Evolutionary conservation across 2,797 vertebrate species (phyloP).

Genomic region (Serranus cabrilla): DNA sequence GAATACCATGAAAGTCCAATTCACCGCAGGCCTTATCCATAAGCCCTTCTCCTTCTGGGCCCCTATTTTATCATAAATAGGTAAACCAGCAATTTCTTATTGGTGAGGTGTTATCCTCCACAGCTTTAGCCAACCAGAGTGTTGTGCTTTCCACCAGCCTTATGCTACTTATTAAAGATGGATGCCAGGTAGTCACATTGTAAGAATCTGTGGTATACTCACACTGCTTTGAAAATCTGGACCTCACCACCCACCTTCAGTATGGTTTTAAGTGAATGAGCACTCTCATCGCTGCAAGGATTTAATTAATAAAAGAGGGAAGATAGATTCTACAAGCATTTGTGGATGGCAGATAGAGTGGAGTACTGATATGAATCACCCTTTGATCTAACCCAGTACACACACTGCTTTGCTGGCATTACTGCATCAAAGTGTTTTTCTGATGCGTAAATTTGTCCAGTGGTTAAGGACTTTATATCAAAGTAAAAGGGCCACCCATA

Average conservation of each 20-base stretch:
- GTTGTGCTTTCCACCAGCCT: background rate
- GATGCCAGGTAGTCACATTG: constrained; percentile 7
- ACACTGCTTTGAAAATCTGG: constrained; percentile 23
- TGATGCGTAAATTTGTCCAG: constrained; percentile 18
- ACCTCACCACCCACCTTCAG: constrained; percentile 5
- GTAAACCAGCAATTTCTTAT: no score
- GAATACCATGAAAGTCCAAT: no score
- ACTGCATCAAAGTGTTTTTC: constrained; percentile 42
- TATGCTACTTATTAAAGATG: constrained; percentile 22
- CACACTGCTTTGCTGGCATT: constrained; percentile 27
- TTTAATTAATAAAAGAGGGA: constrained; percentile 36
- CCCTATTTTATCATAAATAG: no score
- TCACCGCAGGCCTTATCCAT: no score
- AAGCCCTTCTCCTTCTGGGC: no score
- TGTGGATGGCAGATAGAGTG: constrained; percentile 17
- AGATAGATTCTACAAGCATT: constrained; percentile 10
- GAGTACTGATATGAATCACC: constrained; percentile 25
- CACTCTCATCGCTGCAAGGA: background rate
- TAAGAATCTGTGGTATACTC: constrained; percentile 9
- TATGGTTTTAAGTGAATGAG: constrained; percentile 10
- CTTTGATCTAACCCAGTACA: constrained; percentile 45
- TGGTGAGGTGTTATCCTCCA: background rate
- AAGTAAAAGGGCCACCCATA: constrained; percentile 1
- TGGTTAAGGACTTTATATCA: constrained; percentile 33
- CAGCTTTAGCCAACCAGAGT: constrained; percentile 1